Percentiles rank a stretch among this genome's conserved stretches.
phyloP scores from a whole-genome alignment of 2,888 invertebrate species.

The Pediacus dermestoides region DNA sequence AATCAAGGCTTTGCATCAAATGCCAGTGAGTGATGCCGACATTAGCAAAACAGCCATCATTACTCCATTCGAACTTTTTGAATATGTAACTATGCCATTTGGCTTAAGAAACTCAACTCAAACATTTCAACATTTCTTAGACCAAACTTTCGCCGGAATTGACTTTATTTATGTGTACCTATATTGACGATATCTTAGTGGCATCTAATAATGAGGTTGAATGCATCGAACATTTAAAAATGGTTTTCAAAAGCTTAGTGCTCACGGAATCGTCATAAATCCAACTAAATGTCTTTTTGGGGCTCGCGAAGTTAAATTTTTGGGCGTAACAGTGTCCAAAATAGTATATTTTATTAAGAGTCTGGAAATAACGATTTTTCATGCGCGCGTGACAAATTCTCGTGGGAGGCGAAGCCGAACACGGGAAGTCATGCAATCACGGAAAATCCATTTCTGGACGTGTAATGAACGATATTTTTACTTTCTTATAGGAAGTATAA shows the following conservation, averaged over 20 bases:
- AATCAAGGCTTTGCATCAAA: no score
- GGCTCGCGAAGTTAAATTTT: conserved; percentile 1
- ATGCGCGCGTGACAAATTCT: no score
- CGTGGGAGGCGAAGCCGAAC: no score
- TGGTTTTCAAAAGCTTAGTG: conserved; percentile 22
- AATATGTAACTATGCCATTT: background rate
- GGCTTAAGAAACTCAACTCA: conserved; percentile 14
- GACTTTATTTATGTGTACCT: background rate
- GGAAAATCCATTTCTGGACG: no score
- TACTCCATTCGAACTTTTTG: background rate
- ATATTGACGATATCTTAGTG: conserved; percentile 33
- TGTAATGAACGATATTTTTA: no score
- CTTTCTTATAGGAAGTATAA: no score
- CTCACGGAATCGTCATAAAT: conserved; percentile 28
- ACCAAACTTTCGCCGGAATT: conserved; percentile 29
- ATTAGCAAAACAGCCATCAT: background rate
- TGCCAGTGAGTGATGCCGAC: background rate
- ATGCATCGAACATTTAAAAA: conserved; percentile 22
- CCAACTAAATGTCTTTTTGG: conserved; percentile 20
- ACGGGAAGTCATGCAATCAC: no score
- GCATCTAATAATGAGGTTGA: conserved; percentile 22
- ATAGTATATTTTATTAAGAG: no score
- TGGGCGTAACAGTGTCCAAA: background rate
- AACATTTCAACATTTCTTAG: conserved; percentile 2
- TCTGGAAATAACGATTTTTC: no score